Conservation (phyloP, 1,140 invertebrate genomes). For the Drosophila orena region DNA sequence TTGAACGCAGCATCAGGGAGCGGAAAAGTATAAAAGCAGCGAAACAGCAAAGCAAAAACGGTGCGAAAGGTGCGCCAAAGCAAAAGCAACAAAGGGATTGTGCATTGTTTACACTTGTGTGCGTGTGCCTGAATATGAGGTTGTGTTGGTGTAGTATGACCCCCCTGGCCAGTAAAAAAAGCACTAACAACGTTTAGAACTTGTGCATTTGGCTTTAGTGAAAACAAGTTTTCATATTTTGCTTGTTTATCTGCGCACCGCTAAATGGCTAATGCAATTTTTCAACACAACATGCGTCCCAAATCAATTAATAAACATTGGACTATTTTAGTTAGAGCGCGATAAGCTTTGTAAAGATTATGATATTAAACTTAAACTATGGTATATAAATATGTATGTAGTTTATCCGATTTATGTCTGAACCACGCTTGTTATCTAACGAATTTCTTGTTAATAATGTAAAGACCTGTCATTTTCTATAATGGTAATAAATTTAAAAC, state of each 20-base stretch:
- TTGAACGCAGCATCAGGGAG: conserved; percentile 46
- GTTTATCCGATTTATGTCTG: too few relatives aligned
- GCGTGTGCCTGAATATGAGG: not conserved
- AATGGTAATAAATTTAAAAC: too few relatives aligned
- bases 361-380: too few relatives aligned
- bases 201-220: conserved; percentile 50
- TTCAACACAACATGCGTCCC: not conserved
- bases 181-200: conserved; percentile 39
- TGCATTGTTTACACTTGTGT: conserved; percentile 67
- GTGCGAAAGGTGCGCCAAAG: conserved; percentile 34
- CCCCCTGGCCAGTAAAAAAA: conserved; percentile 21
- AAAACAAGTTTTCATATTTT: conserved; percentile 60
- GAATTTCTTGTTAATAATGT: too few relatives aligned
- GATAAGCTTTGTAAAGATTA: too few relatives aligned
- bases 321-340: too few relatives aligned
- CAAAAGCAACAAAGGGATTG: conserved; percentile 38
- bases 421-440: too few relatives aligned
- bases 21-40: conserved; percentile 15
- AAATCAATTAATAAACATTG: not conserved
- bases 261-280: conserved; percentile 1
- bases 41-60: conserved; percentile 20
- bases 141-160: conserved; percentile 14
- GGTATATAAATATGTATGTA: too few relatives aligned
- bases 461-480: too few relatives aligned
- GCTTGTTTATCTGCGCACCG: conserved; percentile 18